Conservation (phyloP, 2,888 invertebrate species). For the Acanthoscelides obtectus region DNA sequence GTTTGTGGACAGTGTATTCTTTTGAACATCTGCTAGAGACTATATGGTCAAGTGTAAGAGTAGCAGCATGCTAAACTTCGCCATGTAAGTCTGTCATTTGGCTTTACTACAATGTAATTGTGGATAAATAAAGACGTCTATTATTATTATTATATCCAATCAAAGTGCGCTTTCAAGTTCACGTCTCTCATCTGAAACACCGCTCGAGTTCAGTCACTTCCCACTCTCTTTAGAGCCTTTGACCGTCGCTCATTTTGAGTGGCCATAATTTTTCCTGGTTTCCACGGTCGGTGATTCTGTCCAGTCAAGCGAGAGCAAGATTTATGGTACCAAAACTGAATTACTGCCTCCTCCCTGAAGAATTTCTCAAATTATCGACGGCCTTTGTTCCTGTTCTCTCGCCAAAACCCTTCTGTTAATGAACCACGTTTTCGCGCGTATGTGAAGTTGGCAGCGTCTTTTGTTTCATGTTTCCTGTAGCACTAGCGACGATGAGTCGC, state of each 20-base stretch:
- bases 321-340: not conserved
- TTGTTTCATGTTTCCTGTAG: not conserved
- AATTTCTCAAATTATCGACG: not conserved
- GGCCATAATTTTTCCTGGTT: not conserved
- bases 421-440: not conserved
- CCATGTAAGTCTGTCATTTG: too few relatives aligned
- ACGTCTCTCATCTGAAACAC: not conserved
- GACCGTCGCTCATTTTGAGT: not conserved
- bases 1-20: too few relatives aligned
- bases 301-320: not conserved
- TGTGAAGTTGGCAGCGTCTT: not conserved
- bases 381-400: not conserved
- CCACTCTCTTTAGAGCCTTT: not conserved
- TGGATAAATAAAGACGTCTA: too few relatives aligned
- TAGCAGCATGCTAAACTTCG: too few relatives aligned
- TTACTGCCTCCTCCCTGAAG: not conserved
- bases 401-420: not conserved
- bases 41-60: too few relatives aligned
- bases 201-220: not conserved
- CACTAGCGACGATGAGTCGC: not conserved
- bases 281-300: not conserved
- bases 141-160: too few relatives aligned
- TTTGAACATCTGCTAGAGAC: too few relatives aligned
- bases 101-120: too few relatives aligned
- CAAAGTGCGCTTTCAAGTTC: not conserved